phyloP scores from a whole-genome alignment of 2,888 invertebrate genomes.

The Congeria kusceri region DNA sequence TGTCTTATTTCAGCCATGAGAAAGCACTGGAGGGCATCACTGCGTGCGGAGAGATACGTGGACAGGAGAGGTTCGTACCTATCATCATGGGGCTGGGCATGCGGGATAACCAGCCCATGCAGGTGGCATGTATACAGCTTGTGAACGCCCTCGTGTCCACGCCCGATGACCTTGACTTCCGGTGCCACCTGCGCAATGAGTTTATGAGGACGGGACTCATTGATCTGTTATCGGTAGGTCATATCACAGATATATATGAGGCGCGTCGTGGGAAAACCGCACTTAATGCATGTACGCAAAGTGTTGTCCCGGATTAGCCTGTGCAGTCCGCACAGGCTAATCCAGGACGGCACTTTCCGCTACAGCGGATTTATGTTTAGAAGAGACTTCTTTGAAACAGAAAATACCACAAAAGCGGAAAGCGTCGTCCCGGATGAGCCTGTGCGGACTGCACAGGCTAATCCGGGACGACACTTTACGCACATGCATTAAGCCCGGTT shows the following conservation, averaged over 20 bases:
- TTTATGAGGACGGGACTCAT: slow-evolving; percentile 97
- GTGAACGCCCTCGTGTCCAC: slow-evolving; percentile 95
- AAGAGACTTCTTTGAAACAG: too few relatives aligned
- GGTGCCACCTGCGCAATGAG: slow-evolving; percentile 97
- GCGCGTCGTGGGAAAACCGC: too few relatives aligned
- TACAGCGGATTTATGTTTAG: too few relatives aligned
- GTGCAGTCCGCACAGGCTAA: too few relatives aligned
- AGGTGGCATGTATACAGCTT: slow-evolving; percentile 93
- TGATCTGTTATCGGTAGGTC: slow-evolving; percentile 89
- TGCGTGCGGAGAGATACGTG: slow-evolving; percentile 91
- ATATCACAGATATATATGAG: background rate
- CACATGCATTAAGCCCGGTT: too few relatives aligned
- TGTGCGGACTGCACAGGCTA: too few relatives aligned
- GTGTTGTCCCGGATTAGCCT: too few relatives aligned
- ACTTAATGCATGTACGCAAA: too few relatives aligned
- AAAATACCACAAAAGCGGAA: too few relatives aligned
- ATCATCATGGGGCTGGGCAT: slow-evolving; percentile 93
- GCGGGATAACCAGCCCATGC: slow-evolving; percentile 82
- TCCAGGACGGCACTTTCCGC: too few relatives aligned
- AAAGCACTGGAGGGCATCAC: slow-evolving; percentile 96
- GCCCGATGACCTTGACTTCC: slow-evolving; percentile 96
- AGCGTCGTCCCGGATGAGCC: too few relatives aligned
- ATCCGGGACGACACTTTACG: too few relatives aligned
- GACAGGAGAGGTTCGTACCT: slow-evolving; percentile 89
- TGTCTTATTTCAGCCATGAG: slow-evolving; percentile 88